Evolutionary conservation across 2,113 vertebrate species (phyloP), one percentile per base, ranked within the genome.

Genomic region (Morone chrysops): DNA sequence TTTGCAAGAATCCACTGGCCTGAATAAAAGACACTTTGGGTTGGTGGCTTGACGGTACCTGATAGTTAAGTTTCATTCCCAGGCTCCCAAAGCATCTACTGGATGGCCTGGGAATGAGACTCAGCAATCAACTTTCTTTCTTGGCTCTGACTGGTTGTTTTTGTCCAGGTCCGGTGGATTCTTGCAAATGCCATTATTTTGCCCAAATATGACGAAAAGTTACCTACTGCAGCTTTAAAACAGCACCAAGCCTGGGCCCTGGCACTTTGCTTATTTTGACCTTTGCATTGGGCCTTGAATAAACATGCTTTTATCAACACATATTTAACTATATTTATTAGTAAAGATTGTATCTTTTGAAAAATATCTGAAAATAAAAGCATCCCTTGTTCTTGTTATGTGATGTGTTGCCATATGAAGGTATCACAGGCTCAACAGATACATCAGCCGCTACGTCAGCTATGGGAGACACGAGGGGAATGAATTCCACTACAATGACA

Each of bases 391-490:
- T 45, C 25, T 48, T 66, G 5, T 12, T 8, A 16, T 67, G 38
- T 61, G 17, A 48, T 56, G 3, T 67, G 31, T 54, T 70, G 7
- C 12, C 12, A 11, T 75, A 38, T 53, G 8, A 45, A 94, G 93
- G 72, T 70, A 84, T 73, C 82, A 20, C 11, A 78, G 81, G 50
- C 78, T 65, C 68, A 60, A 76, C 48, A 78, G 71, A 43, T 41
- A 78, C 56, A 25, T 41, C 1, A 82, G 53, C 62, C 83, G 5
- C 17, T 95, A 93, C 10, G 43, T 92, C 17, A 92, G 86, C 85
- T 96, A 92, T n/a, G 95, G 96, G 14, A 83, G 83, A 70, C 94
- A 96, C 12, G 88, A 94, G 1, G 87, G 78, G 8, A 95, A 94
- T 54, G 13, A 91, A 51, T 95, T 95, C 72, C 78, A 84, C 48